Evolutionary conservation across 2,113 vertebrate genomes (phyloP), one percentile per base, ranked within the genome.

Genomic region (Stigmatopora argus): DNA sequence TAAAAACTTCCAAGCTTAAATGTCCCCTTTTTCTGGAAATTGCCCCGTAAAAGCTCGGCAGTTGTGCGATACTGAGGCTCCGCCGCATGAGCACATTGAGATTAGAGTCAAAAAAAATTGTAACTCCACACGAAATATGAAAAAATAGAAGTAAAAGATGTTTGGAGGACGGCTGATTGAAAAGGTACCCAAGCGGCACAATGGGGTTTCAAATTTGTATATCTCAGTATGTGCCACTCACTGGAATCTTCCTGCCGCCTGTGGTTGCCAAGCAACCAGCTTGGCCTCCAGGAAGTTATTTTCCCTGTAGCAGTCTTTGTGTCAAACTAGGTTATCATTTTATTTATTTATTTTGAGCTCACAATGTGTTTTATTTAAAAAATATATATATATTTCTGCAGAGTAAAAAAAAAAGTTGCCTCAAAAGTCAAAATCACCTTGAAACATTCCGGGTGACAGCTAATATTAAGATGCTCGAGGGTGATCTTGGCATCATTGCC

Each of bases 391-490:
- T 35, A 44, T 61, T 61, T 44, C 38, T 6, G n/a, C 58, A 51
- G 44, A 69, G 46, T 23, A 59, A 47, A 31, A 44, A 5, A 53
- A 51, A 44, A 14, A 44, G 31, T 15, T 31, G 45, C 48, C 18
- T 1, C 15, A 3, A 47, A 19, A 44, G 60, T 90, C 6, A 41
- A 41, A 41, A 41, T 41, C 38, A 92, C 94, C 93, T 94, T 93
- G 84, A 96, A 96, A 73, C 94, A 94, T 66, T 65, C 76, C 14
- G 93, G 92, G 0, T 96, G 94, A 80, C 93, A 94, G 86, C 84
- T 89, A 83, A 96, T 93, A 59, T 92, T 93, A 9, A 95, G 92
- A 72, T 96, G 92, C 65, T 95, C 93, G 5, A 96, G 86, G 60
- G 92, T 93, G 85, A 96, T 95, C 84, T 90, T 95, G 53, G 91